These are phyloP conservation scores for Cardinalis cardinalis DNA, from an alignment of 2,113 vertebrate genomes.

Conservation along the genomic window DNA sequence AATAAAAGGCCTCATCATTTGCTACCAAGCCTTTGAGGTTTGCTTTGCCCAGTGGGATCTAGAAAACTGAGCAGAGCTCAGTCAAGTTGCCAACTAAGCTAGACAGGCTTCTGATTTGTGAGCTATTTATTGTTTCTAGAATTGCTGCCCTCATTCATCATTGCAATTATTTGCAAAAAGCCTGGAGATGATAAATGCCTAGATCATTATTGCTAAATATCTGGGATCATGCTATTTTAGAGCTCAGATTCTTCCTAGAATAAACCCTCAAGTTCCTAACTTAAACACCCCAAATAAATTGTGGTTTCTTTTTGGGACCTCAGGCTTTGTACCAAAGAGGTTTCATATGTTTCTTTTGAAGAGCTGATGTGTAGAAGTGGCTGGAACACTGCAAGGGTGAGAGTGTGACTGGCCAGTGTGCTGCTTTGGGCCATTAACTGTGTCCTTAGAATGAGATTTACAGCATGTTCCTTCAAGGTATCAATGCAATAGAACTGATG, in stretches of 20 bases:
- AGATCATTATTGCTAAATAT: background rate
- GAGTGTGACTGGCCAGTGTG: background rate
- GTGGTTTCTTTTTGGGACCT: background rate
- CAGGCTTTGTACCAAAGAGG: background rate
- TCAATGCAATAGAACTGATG: background rate
- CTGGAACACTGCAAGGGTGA: background rate
- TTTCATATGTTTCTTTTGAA: background rate
- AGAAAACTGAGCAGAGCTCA: background rate
- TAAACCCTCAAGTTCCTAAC: background rate
- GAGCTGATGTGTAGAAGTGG: background rate
- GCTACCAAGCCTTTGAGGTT: conserved; percentile 1
- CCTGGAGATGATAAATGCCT: background rate
- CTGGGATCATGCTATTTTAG: background rate
- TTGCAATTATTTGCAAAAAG: background rate
- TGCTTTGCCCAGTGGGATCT: background rate
- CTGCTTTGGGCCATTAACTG: background rate
- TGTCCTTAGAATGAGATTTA: background rate
- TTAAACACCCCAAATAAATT: background rate
- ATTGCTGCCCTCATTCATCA: background rate
- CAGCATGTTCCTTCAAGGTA: background rate
- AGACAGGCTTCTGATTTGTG: background rate
- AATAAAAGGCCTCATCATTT: background rate
- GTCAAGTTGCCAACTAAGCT: background rate
- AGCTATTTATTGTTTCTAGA: background rate
- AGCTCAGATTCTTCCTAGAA: background rate